Evolutionary conservation across 2,113 vertebrate genomes (phyloP).

Genomic region (Lota lota): DNA sequence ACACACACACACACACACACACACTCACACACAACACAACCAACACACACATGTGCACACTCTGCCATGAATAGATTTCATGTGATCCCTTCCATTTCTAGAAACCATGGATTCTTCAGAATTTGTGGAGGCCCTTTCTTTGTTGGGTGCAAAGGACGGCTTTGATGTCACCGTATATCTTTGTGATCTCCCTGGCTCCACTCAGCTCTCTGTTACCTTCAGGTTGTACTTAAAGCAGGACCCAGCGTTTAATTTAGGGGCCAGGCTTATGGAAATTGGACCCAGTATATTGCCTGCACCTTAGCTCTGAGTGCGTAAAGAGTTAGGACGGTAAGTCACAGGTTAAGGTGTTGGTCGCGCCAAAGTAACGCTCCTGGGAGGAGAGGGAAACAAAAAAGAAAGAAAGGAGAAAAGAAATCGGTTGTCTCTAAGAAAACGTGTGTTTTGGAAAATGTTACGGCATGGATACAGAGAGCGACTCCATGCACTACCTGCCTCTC

Average conservation of each 20-base stretch:
- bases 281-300: conserved; percentile 50
- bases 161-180: conserved; percentile 70
- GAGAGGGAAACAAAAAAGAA: background rate
- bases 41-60: background rate
- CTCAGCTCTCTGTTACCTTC: conserved; percentile 42
- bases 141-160: conserved; percentile 51
- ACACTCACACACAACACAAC: conserved; percentile 3
- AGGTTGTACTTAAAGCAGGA: conserved; percentile 55
- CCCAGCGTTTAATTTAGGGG: conserved; percentile 56
- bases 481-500: too few species aligned
- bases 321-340: conserved; percentile 35
- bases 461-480: too few species aligned
- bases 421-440: background rate
- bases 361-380: conserved; percentile 7
- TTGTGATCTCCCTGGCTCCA: conserved; percentile 61
- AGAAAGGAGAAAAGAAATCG: background rate
- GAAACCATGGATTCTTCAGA: conserved; percentile 39
- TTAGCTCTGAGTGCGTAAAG: conserved; percentile 26
- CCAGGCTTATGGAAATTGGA: conserved; percentile 61
- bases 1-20: conserved; percentile 13
- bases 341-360: conserved; percentile 30
- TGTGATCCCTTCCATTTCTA: conserved; percentile 9
- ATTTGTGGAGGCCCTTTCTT: conserved; percentile 42
- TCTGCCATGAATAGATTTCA: conserved; percentile 14
- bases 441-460: background rate